These are phyloP conservation scores for Dryobotodes eremita DNA, from an alignment of 2,888 invertebrate species.

Conservation along the genomic window DNA sequence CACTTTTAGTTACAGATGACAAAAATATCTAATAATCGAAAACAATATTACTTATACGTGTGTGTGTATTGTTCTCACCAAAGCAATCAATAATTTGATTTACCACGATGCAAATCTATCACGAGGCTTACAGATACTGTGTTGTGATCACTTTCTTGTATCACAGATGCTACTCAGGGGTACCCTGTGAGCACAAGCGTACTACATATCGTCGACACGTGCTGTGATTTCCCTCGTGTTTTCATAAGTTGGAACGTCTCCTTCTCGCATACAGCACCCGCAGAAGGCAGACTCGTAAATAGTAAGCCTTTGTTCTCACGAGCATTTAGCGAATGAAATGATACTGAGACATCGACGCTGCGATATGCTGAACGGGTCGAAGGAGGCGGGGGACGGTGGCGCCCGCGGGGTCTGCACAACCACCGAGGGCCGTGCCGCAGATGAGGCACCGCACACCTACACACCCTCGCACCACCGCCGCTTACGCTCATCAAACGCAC, in stretches of 20 bases:
- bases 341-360: conserved; percentile 88
- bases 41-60: conserved; percentile 66
- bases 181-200: conserved; percentile 88
- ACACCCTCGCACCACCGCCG: conserved; percentile 81
- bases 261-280: conserved; percentile 96
- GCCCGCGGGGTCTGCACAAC: conserved; percentile 79
- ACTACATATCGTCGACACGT: conserved; percentile 86
- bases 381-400: conserved; percentile 89
- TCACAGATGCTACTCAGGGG: conserved; percentile 89
- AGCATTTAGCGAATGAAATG: conserved; percentile 89
- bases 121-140: conserved; percentile 88
- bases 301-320: conserved; percentile 91
- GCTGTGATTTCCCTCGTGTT: conserved; percentile 87
- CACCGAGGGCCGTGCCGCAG: conserved; percentile 85
- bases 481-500: conserved; percentile 71
- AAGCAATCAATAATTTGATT: conserved; percentile 82
- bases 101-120: conserved; percentile 85
- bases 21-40: conserved; percentile 78
- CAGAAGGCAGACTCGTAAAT: conserved; percentile 93
- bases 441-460: conserved; percentile 80
- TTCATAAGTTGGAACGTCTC: conserved; percentile 92
- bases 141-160: conserved; percentile 89
- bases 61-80: conserved; percentile 78
- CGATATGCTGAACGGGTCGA: conserved; percentile 85
- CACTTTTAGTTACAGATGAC: conserved; percentile 76